Conservation (phyloP, 2,888 invertebrate species). For the Hetaerina titia region DNA sequence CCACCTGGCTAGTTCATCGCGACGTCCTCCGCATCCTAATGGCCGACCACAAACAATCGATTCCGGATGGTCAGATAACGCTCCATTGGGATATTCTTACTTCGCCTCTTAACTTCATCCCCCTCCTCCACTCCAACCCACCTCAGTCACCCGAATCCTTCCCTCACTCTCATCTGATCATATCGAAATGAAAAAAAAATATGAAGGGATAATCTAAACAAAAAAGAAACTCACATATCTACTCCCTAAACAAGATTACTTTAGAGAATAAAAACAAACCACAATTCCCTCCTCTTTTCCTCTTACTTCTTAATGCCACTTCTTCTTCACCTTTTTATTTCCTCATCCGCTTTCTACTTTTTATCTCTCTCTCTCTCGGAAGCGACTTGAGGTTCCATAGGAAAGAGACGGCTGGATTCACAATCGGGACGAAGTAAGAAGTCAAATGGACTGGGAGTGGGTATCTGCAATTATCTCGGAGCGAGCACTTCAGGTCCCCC, state of each 20-base stretch:
- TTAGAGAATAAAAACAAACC: too few species aligned
- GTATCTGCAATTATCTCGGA: not conserved
- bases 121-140: not conserved
- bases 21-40: not conserved
- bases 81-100: not conserved
- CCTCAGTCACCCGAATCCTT: not conserved
- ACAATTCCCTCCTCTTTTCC: too few species aligned
- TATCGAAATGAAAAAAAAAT: not conserved
- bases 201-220: not conserved
- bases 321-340: too few species aligned
- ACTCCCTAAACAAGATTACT: not conserved
- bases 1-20: conserved; percentile 42
- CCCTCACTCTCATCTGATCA: not conserved
- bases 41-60: conserved; percentile 47
- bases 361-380: too few species aligned
- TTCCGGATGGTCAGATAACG: not conserved
- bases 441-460: not conserved
- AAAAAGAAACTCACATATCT: too few species aligned
- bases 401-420: too few species aligned
- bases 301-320: too few species aligned
- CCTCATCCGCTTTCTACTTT: too few species aligned
- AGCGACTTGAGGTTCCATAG: too few species aligned
- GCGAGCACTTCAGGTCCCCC: not conserved
- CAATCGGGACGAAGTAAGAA: not conserved
- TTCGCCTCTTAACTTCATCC: not conserved